Evolutionary conservation across 1,140 invertebrate species (phyloP), one percentile per base, ranked within the genome.

Genomic region (Ceratitis capitata): DNA sequence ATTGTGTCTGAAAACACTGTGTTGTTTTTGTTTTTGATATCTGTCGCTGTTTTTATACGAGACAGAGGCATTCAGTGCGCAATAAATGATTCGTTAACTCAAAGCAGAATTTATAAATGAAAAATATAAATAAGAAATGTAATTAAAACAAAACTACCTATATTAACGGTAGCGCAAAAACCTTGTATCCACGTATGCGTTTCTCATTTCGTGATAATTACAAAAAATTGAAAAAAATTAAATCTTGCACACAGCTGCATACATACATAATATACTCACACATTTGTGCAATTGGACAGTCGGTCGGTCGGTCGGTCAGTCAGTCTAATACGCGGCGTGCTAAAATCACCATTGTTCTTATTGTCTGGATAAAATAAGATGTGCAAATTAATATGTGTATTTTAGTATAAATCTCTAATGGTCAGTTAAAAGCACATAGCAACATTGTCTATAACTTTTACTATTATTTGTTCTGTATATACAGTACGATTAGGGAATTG

Each of bases 1-100:
- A 85, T 84, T 82, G 84, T 61, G 86, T 85, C 74, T 86, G 86
- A 86, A 86, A 85, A 86, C 61, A 84, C 45, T 88, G 64, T 87
- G 69, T 87, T 87, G 82, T 86, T 89, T 88, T 51, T 85, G 58
- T 32, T 29, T n/a, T 45, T 74, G 69, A 85, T 64, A 49, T 39
- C 12, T 35, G 61, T 69, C 61, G 32, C 16, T 35, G 26, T 47
- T 58, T 47, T 58, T 32, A 56, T 47, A 23, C 6, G 16, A 84
- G 39, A n/a, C 51, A 84, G 2, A 83, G 23, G n/a, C 19, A 85
- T 23, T 64, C 42, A 49, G 42, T 82, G 78, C 78, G 78, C 78
- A 47, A 82, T 53, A 82, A 47, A 82, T 19, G 78, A 82, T 19
- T 82, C 78, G 23, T 16, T n/a, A n/a, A 16, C 39, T 47, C 39